Base-by-base conservation (phyloP, 2,888 invertebrate genomes). In the Sarcophaga rosellei region DNA sequence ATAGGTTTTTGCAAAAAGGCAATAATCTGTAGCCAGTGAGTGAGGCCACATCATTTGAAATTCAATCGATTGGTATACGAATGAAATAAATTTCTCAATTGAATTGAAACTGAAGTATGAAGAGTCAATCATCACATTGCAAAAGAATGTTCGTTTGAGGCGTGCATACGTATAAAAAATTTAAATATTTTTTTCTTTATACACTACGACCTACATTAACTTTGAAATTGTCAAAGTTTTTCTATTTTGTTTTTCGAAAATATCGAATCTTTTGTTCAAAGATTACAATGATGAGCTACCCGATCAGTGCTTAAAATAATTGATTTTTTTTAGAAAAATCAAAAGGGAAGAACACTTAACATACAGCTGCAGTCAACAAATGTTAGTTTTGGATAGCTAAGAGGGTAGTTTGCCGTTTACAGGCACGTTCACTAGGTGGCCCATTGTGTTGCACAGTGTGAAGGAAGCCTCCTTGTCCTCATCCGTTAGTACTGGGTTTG, bases 81-180 rank as follows among this genome's bases (percentile, higher is more conserved):
- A 53, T 44, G 17, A 66, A 44, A n/a, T 66, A 44, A n/a, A 4
- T 15, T 6, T 4, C 21, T 23, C 35, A 35, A 35, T 35, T 35
- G 8, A 35, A 35, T 10, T 35, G 35, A 63, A 61, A 21, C 53
- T 57, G 11, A 61, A 70, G 45, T 53, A 63, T 70, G 81, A 79
- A 10, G 59, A 21, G 4, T 20, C 75, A 75, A 75, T 68, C 76
- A 75, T 69, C 76, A 79, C 73, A 74, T 74, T 84, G 69, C 69
- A 80, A 80, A 44, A 66, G 47, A 81, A 75, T 35, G 65, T 70
- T 77, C 61, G 53, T 74, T 44, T 20, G 68, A 65, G n/a, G 79
- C 47, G 61, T 65, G 68, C 21, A 57, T 62, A 66, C 73, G 45
- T 59, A n/a, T 4, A 47, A 21, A 53, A 57, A 68, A 17, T 62